Conservation (phyloP, 2,888 invertebrate genomes). For the Pristionchus exspectatus region DNA sequence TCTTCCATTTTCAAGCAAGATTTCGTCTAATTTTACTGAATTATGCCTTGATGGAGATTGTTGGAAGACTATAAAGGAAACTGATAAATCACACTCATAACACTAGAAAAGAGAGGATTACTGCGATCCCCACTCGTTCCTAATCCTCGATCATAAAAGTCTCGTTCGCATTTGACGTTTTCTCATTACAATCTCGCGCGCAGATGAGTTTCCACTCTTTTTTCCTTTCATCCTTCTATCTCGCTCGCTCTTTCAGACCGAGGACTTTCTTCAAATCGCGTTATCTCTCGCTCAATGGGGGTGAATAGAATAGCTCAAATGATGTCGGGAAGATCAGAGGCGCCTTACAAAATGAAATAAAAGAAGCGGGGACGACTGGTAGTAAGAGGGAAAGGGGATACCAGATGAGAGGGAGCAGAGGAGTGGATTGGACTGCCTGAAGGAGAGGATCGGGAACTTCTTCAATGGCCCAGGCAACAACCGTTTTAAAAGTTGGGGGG, state of each 20-base stretch:
- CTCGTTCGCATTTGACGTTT: neutral
- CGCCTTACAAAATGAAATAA: conserved; percentile 34
- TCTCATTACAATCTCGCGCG: neutral
- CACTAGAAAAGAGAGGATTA: neutral
- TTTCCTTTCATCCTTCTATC: neutral
- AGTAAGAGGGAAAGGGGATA: neutral
- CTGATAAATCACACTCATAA: neutral
- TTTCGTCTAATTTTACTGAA: too few relatives aligned
- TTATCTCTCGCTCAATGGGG: neutral
- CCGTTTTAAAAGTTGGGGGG: too few relatives aligned
- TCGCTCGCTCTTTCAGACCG: neutral
- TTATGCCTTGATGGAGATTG: too few relatives aligned
- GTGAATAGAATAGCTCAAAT: neutral
- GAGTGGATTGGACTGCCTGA: neutral
- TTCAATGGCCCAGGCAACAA: too few relatives aligned
- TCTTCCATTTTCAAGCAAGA: too few relatives aligned
- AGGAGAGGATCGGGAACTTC: too few relatives aligned
- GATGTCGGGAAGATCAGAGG: conserved; percentile 42
- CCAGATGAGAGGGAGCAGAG: conserved; percentile 19
- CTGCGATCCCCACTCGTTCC: neutral
- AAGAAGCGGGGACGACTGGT: conserved; percentile 14
- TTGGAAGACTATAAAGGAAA: too few relatives aligned
- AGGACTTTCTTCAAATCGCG: neutral
- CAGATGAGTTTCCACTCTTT: conserved; percentile 23
- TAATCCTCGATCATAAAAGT: neutral